A percentile compares a stretch with the other conserved stretches of the same genome.
Evolutionary conservation across 2,888 invertebrate species (phyloP).

Genomic region (Lasioglossum pauxillum): DNA sequence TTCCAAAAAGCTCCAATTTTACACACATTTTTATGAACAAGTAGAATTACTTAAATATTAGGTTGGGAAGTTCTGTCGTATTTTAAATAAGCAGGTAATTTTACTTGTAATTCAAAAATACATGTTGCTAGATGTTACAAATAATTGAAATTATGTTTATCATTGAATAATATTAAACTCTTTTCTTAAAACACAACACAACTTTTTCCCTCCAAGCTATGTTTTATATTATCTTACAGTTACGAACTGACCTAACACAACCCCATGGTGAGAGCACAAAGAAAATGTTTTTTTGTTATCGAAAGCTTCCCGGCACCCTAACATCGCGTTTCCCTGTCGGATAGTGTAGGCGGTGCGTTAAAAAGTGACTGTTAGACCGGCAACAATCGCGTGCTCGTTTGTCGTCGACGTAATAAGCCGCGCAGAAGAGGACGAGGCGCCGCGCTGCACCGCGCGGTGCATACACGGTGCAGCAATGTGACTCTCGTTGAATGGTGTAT

Average conservation of each 20-base stretch:
- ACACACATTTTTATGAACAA: background rate
- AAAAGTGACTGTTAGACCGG: background rate
- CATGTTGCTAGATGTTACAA: too few species aligned
- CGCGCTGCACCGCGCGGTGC: constrained; percentile 23
- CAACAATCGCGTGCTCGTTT: constrained; percentile 4
- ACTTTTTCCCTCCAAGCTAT: too few species aligned
- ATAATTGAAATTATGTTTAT: too few species aligned
- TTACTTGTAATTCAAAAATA: too few species aligned
- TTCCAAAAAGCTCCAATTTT: background rate
- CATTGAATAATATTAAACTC: too few species aligned
- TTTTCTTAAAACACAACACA: too few species aligned
- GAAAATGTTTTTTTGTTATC: background rate
- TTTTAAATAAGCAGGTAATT: too few species aligned
- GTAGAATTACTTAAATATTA: background rate
- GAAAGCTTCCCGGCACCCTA: background rate
- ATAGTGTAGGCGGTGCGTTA: background rate
- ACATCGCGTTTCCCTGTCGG: background rate
- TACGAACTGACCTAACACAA: background rate
- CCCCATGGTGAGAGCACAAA: background rate
- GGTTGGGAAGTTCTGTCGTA: too few species aligned
- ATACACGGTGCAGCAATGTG: constrained; percentile 48
- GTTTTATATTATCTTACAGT: too few species aligned
- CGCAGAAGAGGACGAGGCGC: constrained; percentile 16
- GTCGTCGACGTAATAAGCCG: constrained; percentile 26
- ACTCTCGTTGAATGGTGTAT: constrained; percentile 69